These are phyloP conservation scores for Mastacembelus armatus DNA, from an alignment of 2,797 vertebrate genomes.

Conservation along the genomic window DNA sequence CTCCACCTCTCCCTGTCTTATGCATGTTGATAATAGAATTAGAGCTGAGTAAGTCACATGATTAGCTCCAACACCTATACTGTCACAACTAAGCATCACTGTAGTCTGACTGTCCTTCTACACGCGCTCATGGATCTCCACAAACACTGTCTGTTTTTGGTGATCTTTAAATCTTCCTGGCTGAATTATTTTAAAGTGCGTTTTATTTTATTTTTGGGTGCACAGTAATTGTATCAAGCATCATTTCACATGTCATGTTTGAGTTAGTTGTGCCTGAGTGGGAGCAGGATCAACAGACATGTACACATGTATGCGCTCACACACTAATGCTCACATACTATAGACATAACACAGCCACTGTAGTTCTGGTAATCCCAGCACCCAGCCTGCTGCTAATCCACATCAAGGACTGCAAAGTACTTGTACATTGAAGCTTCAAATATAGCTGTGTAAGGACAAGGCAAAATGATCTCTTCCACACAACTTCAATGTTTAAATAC, in stretches of 20 bases:
- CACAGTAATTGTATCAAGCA: background rate
- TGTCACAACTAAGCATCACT: conserved; percentile 14
- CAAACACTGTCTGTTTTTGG: background rate
- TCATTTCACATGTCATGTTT: background rate
- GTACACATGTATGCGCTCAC: background rate
- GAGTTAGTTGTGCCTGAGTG: background rate
- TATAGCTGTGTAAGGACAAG: conserved; percentile 7
- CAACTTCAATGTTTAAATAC: too few species aligned
- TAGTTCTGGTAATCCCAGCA: conserved; percentile 41
- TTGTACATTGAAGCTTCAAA: conserved; percentile 20
- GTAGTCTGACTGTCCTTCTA: conserved; percentile 24
- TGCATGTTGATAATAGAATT: conserved; percentile 66
- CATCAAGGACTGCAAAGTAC: conserved; percentile 11
- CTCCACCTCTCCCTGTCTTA: conserved; percentile 21
- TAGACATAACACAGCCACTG: conserved; percentile 24
- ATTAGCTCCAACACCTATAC: conserved; percentile 64
- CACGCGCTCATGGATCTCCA: conserved; percentile 3
- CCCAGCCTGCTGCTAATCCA: conserved; percentile 51
- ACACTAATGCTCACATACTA: conserved; percentile 5
- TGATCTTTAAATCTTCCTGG: background rate
- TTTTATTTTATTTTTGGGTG: background rate
- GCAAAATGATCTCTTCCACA: background rate
- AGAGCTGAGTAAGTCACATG: conserved; percentile 70
- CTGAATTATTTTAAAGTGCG: background rate
- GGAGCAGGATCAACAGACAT: conserved; percentile 13